Evolutionary conservation across 2,797 vertebrate species (phyloP).

Genomic region (Tympanoctomys barrerae): DNA sequence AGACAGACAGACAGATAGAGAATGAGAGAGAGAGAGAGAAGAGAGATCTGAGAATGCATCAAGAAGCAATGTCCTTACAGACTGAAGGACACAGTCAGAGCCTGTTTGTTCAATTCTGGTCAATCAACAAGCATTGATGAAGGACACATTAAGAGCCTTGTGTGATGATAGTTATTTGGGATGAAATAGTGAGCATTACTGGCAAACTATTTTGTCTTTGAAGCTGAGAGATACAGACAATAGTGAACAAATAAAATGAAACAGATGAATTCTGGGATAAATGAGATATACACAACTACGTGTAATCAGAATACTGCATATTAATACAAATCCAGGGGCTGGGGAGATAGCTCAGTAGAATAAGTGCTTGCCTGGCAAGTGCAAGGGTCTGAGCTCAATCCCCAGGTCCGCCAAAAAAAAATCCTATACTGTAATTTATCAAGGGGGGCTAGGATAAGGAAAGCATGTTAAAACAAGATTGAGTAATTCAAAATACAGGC

Average conservation of each 20-base stretch:
- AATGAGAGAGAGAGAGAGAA: not conserved
- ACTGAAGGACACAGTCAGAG: not conserved
- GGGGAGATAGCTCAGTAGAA: no score
- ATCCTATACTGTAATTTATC: not conserved
- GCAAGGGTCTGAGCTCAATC: no score
- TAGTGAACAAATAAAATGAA: no score
- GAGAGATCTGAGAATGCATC: no score
- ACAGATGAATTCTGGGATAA: not conserved
- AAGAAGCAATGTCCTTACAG: not conserved
- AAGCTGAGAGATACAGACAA: not conserved
- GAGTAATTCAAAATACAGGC: not conserved
- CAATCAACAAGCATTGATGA: not conserved
- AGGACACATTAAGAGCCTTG: no score
- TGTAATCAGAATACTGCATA: no score
- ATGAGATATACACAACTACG: not conserved
- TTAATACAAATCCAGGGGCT: not conserved
- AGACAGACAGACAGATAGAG: no score
- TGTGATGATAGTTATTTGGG: not conserved
- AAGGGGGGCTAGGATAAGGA: not conserved
- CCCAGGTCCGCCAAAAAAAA: not conserved
- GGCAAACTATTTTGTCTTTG: not conserved
- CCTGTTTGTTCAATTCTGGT: not conserved
- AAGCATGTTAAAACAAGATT: not conserved
- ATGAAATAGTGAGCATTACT: not conserved
- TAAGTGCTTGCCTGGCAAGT: no score